Evolutionary conservation across 2,888 invertebrate genomes (phyloP), one percentile per base, ranked within the genome.

Genomic region (Mesorhabditis sp.): DNA sequence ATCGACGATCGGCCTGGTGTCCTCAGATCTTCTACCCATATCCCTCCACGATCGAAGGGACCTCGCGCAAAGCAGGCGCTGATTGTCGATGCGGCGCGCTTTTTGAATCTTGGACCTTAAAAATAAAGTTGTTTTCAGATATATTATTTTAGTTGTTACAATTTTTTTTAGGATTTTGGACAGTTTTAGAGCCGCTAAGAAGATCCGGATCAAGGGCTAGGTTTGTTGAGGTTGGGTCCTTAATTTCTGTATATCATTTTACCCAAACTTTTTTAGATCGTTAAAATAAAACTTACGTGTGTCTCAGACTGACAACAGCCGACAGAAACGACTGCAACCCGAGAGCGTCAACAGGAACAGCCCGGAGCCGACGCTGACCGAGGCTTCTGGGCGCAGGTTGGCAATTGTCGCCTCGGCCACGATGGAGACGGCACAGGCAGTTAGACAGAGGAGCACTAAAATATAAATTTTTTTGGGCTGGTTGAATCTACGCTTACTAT

Each of bases 31-130:
- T 13, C 77, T 70, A 15, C 72, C 75, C 5, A 75, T 76, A 67
- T 81, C 79, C 62, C 81, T 69, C 80, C 81, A 80, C 2, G 80
- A 79, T 10, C 81, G 75, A 44, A 81, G 76, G 4, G 80, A 75
- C 42, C 81, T 74, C 15, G 76, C 75, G 67, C 81, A 81, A 42
- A 81, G 70, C 4, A 81, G 68, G 4, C 77, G 72, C 68, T 80
- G 80, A 64, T 81, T 81, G 73, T 80, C 77, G 64, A 78, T 76
- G 13, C 80, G 72, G 41, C 81, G 74, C 66, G 74, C 70, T 5
- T 74, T 68, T 45, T 69, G 72, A 4, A 81, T 62, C 44, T 68
- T 65, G 6, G 73, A 70, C 70, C 77, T 76, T 50, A 15, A 74
- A 68, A 65, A 50, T 58, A 13, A 43, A 10, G 5, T 13, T 4